Evolutionary conservation across 2,113 vertebrate genomes (phyloP).

Genomic region (Manacus vitellinus): DNA sequence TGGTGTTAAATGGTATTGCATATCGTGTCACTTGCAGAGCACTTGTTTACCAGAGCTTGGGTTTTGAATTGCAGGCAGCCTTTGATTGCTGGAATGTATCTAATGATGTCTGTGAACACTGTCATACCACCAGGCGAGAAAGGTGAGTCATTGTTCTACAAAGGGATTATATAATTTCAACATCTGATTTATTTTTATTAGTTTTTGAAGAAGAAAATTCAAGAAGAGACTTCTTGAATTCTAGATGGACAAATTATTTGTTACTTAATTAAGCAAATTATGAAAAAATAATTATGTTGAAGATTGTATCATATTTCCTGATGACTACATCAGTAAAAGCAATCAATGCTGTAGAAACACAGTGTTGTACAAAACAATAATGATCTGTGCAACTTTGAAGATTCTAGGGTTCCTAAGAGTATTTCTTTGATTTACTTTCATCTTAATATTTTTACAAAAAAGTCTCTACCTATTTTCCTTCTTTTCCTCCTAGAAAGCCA

Average conservation of each 20-base stretch:
- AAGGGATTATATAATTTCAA: background rate
- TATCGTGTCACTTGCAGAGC: background rate
- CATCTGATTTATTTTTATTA: background rate
- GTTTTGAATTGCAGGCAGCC: conserved; percentile 83
- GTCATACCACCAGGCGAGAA: conserved; percentile 89
- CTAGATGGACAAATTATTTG: background rate
- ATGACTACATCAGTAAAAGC: background rate
- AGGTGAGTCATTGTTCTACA: conserved; percentile 72
- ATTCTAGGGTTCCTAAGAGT: background rate
- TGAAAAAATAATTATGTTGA: background rate
- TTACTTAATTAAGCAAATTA: background rate
- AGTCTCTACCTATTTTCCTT: background rate
- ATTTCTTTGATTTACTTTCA: background rate
- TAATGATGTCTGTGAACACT: conserved; percentile 91
- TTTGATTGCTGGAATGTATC: conserved; percentile 95
- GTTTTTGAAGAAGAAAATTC: background rate
- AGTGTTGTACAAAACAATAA: background rate
- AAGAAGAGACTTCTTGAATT: background rate
- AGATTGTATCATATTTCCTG: background rate
- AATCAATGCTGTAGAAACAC: background rate
- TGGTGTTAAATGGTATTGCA: background rate
- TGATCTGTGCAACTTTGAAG: background rate
- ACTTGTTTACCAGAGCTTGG: background rate
- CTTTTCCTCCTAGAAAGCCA: accelerated
- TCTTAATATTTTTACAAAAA: background rate